These are phyloP conservation scores for Drosophila pegasa DNA, from an alignment of 2,888 invertebrate genomes.

Conservation along the genomic window DNA sequence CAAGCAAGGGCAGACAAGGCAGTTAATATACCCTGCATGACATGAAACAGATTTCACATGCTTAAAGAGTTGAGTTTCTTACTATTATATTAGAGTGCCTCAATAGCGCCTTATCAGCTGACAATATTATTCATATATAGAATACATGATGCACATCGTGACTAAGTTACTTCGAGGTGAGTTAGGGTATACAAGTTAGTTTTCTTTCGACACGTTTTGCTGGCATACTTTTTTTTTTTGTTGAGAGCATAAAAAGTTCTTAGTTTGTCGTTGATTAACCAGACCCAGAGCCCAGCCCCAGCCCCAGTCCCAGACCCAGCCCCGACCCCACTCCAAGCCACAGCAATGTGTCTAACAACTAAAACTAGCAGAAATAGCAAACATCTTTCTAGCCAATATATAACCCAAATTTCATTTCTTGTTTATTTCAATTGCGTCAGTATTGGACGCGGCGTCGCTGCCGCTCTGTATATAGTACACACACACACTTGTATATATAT, in stretches of 20 bases:
- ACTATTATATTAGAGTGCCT: too few species aligned
- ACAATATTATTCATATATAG: neutral
- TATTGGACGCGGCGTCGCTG: constrained; percentile 5
- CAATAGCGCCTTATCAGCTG: neutral
- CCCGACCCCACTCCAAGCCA: neutral
- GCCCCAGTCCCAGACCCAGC: neutral
- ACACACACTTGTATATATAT: neutral
- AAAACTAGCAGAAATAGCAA: constrained; percentile 24
- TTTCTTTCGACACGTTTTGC: neutral
- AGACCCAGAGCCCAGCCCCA: constrained; percentile 17
- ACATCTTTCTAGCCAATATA: constrained; percentile 28
- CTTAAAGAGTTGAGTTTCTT: too few species aligned
- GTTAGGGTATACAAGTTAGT: neutral
- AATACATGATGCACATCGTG: neutral
- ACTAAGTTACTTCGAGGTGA: neutral
- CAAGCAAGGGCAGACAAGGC: neutral
- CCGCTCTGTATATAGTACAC: neutral
- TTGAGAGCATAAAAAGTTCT: neutral
- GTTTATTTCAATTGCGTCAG: constrained; percentile 39
- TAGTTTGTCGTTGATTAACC: constrained; percentile 15
- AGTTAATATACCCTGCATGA: neutral
- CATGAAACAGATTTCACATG: neutral
- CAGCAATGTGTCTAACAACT: constrained; percentile 1
- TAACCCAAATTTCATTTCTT: constrained; percentile 25
- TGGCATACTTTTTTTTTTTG: neutral